These are phyloP conservation scores for Halichoerus grypus DNA, from an alignment of 2,113 vertebrate genomes.

Conservation along the genomic window DNA sequence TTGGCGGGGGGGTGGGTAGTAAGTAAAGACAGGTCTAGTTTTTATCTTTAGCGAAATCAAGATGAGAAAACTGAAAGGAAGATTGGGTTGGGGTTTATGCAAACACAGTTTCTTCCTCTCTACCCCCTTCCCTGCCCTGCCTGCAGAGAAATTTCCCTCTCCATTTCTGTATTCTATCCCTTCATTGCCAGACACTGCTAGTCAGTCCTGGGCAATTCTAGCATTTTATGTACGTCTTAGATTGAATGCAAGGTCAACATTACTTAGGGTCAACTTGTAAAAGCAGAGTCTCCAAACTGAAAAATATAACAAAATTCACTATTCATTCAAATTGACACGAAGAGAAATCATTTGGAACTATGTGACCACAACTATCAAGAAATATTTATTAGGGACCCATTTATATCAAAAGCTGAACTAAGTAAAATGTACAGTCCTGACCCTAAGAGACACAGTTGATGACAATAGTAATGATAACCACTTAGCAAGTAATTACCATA, in stretches of 20 bases:
- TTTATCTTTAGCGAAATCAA: conserved; percentile 69
- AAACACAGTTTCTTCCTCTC: conserved; percentile 55
- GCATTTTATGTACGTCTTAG: neutral
- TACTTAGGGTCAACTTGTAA: neutral
- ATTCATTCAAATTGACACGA: neutral
- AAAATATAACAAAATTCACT: neutral
- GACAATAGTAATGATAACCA: neutral
- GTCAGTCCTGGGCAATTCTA: neutral
- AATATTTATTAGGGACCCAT: neutral
- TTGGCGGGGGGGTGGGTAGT: neutral
- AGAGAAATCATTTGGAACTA: neutral
- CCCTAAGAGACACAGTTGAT: neutral
- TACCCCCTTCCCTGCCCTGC: neutral
- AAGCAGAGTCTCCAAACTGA: neutral
- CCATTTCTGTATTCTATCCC: neutral
- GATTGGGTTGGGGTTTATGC: conserved; percentile 45
- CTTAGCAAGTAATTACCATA: neutral
- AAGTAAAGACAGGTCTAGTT: conserved; percentile 9
- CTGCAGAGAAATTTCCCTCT: neutral
- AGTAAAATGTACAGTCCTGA: neutral
- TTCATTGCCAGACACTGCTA: neutral
- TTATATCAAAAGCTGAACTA: neutral
- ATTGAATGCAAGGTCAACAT: neutral
- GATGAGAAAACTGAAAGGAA: conserved; percentile 70
- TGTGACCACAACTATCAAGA: neutral